Evolutionary conservation across 2,888 invertebrate species (phyloP).

Genomic region (Ichneumon xanthorius): DNA sequence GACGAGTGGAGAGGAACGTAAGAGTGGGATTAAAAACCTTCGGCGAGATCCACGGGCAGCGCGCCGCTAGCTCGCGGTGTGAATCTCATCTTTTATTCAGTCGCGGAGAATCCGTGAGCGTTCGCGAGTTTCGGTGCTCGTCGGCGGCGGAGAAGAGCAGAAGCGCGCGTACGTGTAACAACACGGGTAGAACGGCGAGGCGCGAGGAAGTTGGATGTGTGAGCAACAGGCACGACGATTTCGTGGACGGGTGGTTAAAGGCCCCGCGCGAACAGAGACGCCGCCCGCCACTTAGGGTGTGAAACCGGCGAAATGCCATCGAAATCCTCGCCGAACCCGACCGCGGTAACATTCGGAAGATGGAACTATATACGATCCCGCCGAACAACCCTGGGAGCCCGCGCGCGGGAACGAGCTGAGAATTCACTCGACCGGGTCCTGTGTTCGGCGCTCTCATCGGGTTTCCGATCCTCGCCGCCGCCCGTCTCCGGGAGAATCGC

Average conservation of each 20-base stretch:
- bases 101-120: constrained; percentile 39
- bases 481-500: background rate
- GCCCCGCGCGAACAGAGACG: constrained; percentile 74
- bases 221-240: constrained; percentile 63
- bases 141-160: constrained; percentile 20
- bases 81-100: constrained; percentile 83
- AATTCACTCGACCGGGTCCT: constrained; percentile 76
- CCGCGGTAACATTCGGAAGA: constrained; percentile 3
- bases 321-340: constrained; percentile 65
- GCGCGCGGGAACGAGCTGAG: constrained; percentile 26
- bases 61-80: constrained; percentile 76
- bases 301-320: constrained; percentile 81
- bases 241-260: constrained; percentile 57
- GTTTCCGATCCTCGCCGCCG: constrained; percentile 69
- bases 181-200: constrained; percentile 55
- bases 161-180: constrained; percentile 57
- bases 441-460: constrained; percentile 78
- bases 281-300: constrained; percentile 82
- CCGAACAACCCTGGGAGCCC: background rate
- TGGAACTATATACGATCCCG: background rate
- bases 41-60: constrained; percentile 75
- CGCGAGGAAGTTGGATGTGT: constrained; percentile 49
- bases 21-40: constrained; percentile 46
- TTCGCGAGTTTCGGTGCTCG: constrained; percentile 34
- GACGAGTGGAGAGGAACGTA: constrained; percentile 13